Evolutionary conservation across 1,140 invertebrate genomes (phyloP).

Genomic region (Melitaea cinxia): DNA sequence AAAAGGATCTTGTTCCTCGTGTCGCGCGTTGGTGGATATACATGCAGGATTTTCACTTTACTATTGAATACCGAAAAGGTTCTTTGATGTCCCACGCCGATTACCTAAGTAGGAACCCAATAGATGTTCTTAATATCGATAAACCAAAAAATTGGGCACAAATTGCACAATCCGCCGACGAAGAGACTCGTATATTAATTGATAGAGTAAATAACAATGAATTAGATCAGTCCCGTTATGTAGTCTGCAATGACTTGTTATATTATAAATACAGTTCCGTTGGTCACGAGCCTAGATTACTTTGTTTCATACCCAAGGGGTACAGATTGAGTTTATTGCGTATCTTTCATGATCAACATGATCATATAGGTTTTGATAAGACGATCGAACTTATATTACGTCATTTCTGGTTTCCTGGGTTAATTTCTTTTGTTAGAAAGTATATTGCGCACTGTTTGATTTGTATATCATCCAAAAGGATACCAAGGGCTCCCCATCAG

Average conservation of each 20-base stretch:
- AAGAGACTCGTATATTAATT: too few relatives aligned
- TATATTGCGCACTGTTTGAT: conserved; percentile 17
- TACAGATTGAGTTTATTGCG: neutral
- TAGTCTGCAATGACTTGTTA: neutral
- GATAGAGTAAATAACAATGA: too few relatives aligned
- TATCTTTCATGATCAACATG: conserved; percentile 8
- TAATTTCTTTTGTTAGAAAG: conserved; percentile 17
- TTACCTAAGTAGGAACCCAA: too few relatives aligned
- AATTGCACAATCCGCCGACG: too few relatives aligned
- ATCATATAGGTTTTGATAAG: conserved; percentile 7
- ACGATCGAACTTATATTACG: conserved; percentile 3
- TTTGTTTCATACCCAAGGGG: neutral
- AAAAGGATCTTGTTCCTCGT: too few relatives aligned
- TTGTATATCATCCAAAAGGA: conserved; percentile 11
- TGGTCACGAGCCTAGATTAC: neutral
- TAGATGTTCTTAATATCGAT: too few relatives aligned
- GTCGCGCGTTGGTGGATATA: too few relatives aligned
- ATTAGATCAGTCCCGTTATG: neutral
- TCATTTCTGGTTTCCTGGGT: conserved; percentile 23
- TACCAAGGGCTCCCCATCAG: neutral
- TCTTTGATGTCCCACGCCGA: too few relatives aligned
- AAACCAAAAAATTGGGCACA: too few relatives aligned
- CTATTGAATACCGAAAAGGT: too few relatives aligned
- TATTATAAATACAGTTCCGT: conserved; percentile 4
- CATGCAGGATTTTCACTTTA: too few relatives aligned